Evolutionary conservation across 2,797 vertebrate genomes (phyloP).

Genomic region (Takifugu ocellatus): DNA sequence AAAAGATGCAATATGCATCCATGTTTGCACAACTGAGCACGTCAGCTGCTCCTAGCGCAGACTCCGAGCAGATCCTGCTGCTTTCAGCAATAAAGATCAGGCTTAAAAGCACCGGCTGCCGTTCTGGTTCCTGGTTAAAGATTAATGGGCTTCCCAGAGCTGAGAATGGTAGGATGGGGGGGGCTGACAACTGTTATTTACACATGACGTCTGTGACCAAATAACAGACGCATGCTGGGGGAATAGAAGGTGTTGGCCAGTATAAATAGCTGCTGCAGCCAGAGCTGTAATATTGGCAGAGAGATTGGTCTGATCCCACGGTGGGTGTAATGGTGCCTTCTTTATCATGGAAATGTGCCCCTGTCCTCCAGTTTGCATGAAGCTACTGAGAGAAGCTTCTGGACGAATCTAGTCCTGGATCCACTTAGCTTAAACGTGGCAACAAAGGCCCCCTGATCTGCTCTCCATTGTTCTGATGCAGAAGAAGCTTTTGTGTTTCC

Average conservation of each 20-base stretch:
- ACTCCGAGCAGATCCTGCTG: slow-evolving; percentile 55
- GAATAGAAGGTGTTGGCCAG: slow-evolving; percentile 12
- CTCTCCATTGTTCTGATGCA: slow-evolving; percentile 34
- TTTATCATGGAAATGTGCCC: slow-evolving; percentile 35
- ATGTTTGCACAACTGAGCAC: slow-evolving; percentile 44
- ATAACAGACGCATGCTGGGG: slow-evolving; percentile 15
- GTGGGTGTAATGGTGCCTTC: slow-evolving; percentile 11
- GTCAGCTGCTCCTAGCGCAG: slow-evolving; percentile 41
- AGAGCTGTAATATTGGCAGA: slow-evolving; percentile 13
- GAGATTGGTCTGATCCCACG: slow-evolving; percentile 14
- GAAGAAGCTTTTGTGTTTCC: slow-evolving; percentile 25
- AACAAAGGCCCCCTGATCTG: slow-evolving; percentile 29
- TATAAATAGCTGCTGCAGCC: slow-evolving; percentile 10
- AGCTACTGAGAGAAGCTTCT: slow-evolving; percentile 27
- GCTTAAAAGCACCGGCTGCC: slow-evolving; percentile 66
- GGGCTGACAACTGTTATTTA: slow-evolving; percentile 28
- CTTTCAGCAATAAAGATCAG: slow-evolving; percentile 60
- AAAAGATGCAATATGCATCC: slow-evolving; percentile 20
- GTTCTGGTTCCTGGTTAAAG: slow-evolving; percentile 69
- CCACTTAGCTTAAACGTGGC: slow-evolving; percentile 32
- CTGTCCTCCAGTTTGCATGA: slow-evolving; percentile 24
- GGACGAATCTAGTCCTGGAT: slow-evolving; percentile 38
- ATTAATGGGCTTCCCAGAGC: slow-evolving; percentile 69
- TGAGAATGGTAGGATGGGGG: slow-evolving; percentile 29
- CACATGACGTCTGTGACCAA: slow-evolving; percentile 23